These are phyloP conservation scores for Sorex araneus DNA, from an alignment of 2,113 vertebrate genomes.

Conservation along the genomic window DNA sequence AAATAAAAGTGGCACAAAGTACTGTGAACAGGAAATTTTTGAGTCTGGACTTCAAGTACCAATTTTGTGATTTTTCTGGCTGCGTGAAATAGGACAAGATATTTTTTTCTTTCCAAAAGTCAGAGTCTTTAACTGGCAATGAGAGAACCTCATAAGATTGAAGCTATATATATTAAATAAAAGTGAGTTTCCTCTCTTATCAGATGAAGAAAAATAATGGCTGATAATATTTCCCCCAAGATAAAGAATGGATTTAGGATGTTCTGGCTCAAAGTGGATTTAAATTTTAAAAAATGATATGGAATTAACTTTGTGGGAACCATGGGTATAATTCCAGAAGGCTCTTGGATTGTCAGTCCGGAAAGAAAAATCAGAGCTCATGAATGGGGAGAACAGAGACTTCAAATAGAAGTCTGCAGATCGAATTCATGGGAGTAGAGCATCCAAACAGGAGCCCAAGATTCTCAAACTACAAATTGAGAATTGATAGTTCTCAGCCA, in stretches of 20 bases:
- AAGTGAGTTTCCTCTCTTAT: slow-evolving; percentile 23
- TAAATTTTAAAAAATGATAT: slow-evolving; percentile 18
- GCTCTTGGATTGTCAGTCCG: not conserved
- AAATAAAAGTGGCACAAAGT: not conserved
- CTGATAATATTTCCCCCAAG: not conserved
- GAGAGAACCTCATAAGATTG: not conserved
- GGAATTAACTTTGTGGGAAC: not conserved
- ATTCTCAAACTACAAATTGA: not conserved
- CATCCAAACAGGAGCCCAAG: not conserved
- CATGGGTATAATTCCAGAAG: not conserved
- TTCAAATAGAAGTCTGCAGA: not conserved
- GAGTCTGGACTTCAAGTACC: not conserved
- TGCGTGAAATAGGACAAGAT: not conserved
- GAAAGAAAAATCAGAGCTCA: not conserved
- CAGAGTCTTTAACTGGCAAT: not conserved
- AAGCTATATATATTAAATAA: not conserved
- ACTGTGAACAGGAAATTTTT: not conserved
- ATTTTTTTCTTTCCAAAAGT: slow-evolving; percentile 27
- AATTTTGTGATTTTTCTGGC: slow-evolving; percentile 19
- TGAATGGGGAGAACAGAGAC: not conserved
- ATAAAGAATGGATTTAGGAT: not conserved
- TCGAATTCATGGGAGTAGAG: not conserved
- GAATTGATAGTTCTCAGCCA: not conserved
- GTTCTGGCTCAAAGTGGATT: not conserved
- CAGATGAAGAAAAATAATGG: not conserved